Evolutionary conservation across 2,888 invertebrate genomes (phyloP), one percentile per base, ranked within the genome.

Genomic region (Papilio protenor): DNA sequence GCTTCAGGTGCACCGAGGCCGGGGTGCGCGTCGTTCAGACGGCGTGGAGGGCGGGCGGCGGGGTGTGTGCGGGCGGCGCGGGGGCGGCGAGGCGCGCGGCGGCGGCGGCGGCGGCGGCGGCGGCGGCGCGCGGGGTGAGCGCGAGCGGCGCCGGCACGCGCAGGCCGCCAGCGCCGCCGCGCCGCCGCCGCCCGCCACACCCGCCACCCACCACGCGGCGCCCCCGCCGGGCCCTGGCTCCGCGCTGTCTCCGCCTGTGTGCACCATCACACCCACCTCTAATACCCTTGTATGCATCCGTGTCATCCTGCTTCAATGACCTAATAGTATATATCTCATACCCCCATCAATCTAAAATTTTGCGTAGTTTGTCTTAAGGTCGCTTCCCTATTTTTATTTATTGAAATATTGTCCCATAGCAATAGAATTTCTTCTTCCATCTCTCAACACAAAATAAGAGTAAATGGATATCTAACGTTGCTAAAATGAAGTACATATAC

Each of bases 91-190:
- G 91, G 81, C 90, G 89, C 78, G 92, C 90, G 83, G 91, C 94
- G 87, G 91, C 89, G 84, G 92, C 87, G 93, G 92, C 82, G 89
- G 94, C 86, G 91, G 94, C 84, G 88, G 92, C 83, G 89, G 95
- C 87, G 82, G 83, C 23, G 83, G 84, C 14, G 87, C 83, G 71
- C 83, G 87, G 78, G 91, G 88, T 81, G 92, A 86, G 86, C 94
- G 88, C 89, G 94, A 86, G 89, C 91, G 80, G 6, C 89, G 88
- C 8, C 88, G 86, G 1, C 87, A 88, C 84, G 85, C 92, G 93
- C 89, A 86, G 79, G 85, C 87, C 64, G 85, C 87, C 82, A 83
- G 81, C 79, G 81, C 85, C 79, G 80, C 84, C 82, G 83, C 84
- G 75, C 81, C 89, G 76, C 81, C 84, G 78, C 79, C 88, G 75